Base-by-base conservation (phyloP, 1,140 invertebrate species). In the Laupala kohalensis region DNA sequence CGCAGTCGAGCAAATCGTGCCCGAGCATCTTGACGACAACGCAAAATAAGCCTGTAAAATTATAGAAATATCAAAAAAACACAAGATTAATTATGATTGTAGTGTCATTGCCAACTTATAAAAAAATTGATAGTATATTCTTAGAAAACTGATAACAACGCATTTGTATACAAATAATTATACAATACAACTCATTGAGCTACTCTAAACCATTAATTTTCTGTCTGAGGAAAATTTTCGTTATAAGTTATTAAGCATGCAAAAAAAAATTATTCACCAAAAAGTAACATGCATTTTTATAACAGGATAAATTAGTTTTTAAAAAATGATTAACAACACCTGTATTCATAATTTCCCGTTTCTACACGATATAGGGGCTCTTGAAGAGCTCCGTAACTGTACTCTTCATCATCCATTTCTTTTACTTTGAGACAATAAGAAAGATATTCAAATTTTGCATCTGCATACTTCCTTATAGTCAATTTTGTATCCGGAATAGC, bases 321-420 rank as follows among this genome's bases (percentile, higher is more conserved):
- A 5, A 65, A 65, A 65, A 65, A 9, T 6, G 19, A 6, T 64
- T 6, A 64, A 6, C 28, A 69, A 23, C 53, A 92, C 87, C 96
- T 89, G 79, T 99, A 99, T 80, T 99, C 97, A 83, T 99, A 99
- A 81, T 99, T 99, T 69, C 97, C 97, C 6, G 97, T 99, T 82
- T 99, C 97, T 0, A 99, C 94, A 63, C 97, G 85, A 80, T 99
- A 99, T 19, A 99, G 81, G 0, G 97, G 96, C 80, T 99, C 97
- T 78, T 98, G 94, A n/a, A 99, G 79, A 0, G 93, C 89, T 30
- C 91, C 90, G 80, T 95, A 98, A 71, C 90, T 92, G 75, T 96
- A 94, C 78, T 99, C 97, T 80, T 99, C 97, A 80, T 99, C 97
- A 78, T 99, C 97, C 91, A 99, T 93, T 84, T 99, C 97, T 79